These are phyloP conservation scores for Hippocampus mohnikei DNA, from an alignment of 2,113 vertebrate species.

Conservation along the genomic window DNA sequence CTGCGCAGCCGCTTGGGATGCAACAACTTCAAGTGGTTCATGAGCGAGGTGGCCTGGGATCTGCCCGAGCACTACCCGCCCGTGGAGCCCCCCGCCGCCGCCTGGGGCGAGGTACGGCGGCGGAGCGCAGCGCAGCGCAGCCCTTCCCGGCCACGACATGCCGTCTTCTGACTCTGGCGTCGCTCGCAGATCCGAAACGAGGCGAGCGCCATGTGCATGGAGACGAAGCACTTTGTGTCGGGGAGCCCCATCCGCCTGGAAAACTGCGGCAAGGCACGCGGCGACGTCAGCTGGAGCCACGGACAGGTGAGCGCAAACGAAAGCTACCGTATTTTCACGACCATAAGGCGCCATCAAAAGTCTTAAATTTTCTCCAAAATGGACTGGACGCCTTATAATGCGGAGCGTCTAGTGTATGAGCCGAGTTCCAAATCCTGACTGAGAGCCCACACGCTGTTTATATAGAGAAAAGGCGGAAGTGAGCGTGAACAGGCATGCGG, in stretches of 20 bases:
- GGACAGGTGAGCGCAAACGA: slow-evolving; percentile 78
- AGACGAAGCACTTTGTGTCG: slow-evolving; percentile 84
- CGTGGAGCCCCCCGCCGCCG: slow-evolving; percentile 89
- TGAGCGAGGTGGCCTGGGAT: slow-evolving; percentile 94
- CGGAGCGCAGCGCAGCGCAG: too few relatives aligned
- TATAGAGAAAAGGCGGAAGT: too few relatives aligned
- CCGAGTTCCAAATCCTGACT: too few relatives aligned
- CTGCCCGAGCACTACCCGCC: slow-evolving; percentile 92
- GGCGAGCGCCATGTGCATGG: slow-evolving; percentile 81
- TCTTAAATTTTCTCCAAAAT: too few relatives aligned
- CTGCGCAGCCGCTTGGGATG: slow-evolving; percentile 84
- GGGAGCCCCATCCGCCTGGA: slow-evolving; percentile 87
- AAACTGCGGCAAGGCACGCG: slow-evolving; percentile 80
- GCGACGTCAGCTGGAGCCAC: slow-evolving; percentile 83
- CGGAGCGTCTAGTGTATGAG: too few relatives aligned
- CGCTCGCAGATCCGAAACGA: slow-evolving; percentile 79
- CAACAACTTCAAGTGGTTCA: slow-evolving; percentile 94
- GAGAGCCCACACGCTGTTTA: too few relatives aligned
- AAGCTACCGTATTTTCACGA: too few relatives aligned
- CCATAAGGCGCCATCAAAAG: too few relatives aligned
- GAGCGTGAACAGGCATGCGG: too few relatives aligned
- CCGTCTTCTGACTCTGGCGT: background rate
- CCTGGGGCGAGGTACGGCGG: slow-evolving; percentile 87
- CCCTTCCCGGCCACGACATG: background rate
- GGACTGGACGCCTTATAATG: too few relatives aligned